These are phyloP conservation scores for Benthosema pterotum DNA, from an alignment of 2,797 vertebrate genomes.

Conservation along the genomic window DNA sequence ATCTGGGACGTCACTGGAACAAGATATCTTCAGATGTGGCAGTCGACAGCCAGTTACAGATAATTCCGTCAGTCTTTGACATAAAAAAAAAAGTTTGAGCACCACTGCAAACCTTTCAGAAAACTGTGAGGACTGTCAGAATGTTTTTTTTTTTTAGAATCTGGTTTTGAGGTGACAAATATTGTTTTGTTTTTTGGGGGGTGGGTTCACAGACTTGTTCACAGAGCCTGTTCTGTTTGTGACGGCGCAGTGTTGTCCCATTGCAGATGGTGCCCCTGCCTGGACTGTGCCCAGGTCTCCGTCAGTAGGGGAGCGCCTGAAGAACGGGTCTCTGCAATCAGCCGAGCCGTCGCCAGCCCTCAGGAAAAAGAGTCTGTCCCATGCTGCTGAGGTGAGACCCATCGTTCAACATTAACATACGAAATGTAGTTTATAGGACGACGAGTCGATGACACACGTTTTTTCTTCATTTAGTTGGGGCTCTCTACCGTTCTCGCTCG, in stretches of 20 bases:
- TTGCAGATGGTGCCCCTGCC: slow-evolving; percentile 88
- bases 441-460: slow-evolving; percentile 3
- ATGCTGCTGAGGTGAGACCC: slow-evolving; percentile 84
- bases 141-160: too few species aligned
- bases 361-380: slow-evolving; percentile 75
- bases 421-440: neutral
- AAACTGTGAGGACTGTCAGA: too few species aligned
- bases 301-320: slow-evolving; percentile 85
- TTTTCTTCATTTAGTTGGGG: neutral
- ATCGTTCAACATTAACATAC: neutral
- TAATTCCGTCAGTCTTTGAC: too few species aligned
- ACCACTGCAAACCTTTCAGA: too few species aligned
- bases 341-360: slow-evolving; percentile 82
- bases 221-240: slow-evolving; percentile 30
- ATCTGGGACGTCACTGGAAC: too few species aligned
- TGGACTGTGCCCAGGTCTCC: slow-evolving; percentile 92
- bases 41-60: too few species aligned
- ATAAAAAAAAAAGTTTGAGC: too few species aligned
- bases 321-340: slow-evolving; percentile 86
- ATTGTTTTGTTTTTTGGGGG: too few species aligned
- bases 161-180: too few species aligned
- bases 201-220: too few species aligned
- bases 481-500: neutral
- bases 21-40: too few species aligned
- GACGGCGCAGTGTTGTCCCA: slow-evolving; percentile 28